Percentiles rank a stretch among this genome's conserved stretches.
Conservation (phyloP, 2,113 vertebrate species). For the Copsychus sechellarum region DNA sequence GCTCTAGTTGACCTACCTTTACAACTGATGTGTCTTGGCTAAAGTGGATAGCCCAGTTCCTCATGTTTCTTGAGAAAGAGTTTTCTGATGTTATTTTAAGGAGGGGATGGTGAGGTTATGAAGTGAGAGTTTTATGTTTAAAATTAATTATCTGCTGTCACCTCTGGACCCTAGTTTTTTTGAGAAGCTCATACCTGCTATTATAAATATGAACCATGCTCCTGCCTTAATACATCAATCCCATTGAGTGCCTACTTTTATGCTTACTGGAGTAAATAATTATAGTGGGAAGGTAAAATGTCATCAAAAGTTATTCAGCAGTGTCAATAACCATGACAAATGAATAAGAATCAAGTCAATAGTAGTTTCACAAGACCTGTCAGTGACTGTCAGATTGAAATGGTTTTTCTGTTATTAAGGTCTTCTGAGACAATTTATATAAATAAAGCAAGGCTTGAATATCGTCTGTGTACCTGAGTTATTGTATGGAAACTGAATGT, state of each 20-base stretch:
- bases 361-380: not conserved
- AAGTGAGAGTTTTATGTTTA: not conserved
- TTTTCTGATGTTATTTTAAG: not conserved
- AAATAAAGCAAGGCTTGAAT: not conserved
- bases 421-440: not conserved
- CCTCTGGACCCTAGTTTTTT: not conserved
- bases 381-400: not conserved
- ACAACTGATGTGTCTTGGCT: not conserved
- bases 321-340: not conserved
- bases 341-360: not conserved
- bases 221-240: not conserved
- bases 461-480: not conserved
- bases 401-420: not conserved
- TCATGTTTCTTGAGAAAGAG: not conserved
- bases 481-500: not conserved
- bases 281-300: not conserved
- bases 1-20: not conserved
- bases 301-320: not conserved
- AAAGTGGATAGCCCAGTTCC: not conserved
- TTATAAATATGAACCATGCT: not conserved
- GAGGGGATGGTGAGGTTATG: not conserved
- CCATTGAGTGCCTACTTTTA: not conserved
- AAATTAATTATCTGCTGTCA: not conserved
- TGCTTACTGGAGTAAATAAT: not conserved
- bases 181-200: not conserved